A percentile compares a stretch with the other conserved stretches of the same genome.
phyloP scores from a whole-genome alignment of 2,113 vertebrate genomes.

The Delphinus delphis region DNA sequence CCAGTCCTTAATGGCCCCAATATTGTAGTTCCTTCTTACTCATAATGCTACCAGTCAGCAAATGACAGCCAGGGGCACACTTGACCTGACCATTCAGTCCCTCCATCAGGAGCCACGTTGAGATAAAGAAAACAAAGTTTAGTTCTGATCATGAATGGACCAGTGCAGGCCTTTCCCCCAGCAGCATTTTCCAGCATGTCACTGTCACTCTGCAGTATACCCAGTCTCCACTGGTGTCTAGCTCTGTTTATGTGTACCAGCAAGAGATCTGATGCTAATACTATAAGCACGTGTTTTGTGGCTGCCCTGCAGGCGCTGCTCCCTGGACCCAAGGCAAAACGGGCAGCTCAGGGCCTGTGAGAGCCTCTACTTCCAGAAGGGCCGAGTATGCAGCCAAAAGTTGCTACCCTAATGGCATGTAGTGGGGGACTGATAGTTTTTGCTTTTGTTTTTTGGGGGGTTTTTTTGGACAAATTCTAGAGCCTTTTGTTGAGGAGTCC shows the following conservation, averaged over 20 bases:
- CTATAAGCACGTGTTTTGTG: background rate
- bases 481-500: background rate
- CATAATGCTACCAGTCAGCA: background rate
- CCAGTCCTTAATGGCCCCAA: background rate
- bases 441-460: background rate
- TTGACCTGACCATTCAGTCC: background rate
- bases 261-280: background rate
- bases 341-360: background rate
- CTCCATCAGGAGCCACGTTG: background rate
- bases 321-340: background rate
- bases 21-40: background rate
- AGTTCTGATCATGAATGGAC: background rate
- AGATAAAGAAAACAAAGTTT: background rate
- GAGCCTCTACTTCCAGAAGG: background rate
- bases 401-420: too few relatives aligned
- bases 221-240: background rate
- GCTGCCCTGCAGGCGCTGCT: background rate
- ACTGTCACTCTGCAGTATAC: fast-evolving
- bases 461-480: background rate
- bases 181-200: fast-evolving
- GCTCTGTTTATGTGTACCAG: too few relatives aligned
- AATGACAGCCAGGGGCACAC: background rate
- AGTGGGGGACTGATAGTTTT: background rate
- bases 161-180: too few relatives aligned
- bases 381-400: background rate